Conservation (phyloP, 2,797 vertebrate genomes). For the Taeniopygia guttata region DNA sequence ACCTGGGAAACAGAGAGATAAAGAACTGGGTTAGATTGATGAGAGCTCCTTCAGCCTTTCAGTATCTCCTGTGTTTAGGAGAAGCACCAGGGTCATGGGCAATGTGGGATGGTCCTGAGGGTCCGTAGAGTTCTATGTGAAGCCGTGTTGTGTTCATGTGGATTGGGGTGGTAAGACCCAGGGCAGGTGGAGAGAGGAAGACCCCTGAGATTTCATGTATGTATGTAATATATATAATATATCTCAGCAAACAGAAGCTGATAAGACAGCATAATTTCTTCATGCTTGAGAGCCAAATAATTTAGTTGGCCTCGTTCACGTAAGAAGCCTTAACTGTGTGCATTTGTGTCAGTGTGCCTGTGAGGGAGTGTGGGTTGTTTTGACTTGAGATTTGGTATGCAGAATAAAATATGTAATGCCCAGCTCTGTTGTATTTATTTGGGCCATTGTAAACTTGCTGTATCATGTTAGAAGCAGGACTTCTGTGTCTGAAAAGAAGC, state of each 20-base stretch:
- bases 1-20: neutral
- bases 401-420: neutral
- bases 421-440: neutral
- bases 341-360: neutral
- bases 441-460: neutral
- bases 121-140: accelerated
- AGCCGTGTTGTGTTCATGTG: neutral
- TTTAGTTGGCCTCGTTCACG: neutral
- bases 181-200: neutral
- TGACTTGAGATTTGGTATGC: neutral
- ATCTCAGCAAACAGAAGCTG: neutral
- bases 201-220: neutral
- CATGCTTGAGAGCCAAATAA: neutral
- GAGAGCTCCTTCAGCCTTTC: neutral
- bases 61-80: neutral
- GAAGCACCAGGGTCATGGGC: neutral
- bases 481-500: slow-evolving; percentile 6
- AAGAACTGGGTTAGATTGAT: neutral
- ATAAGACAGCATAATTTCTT: neutral
- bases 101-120: neutral
- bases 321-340: neutral
- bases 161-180: neutral
- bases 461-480: neutral
- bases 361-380: neutral
- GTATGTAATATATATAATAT: neutral